Conservation (phyloP, 2,888 invertebrate species). For the Archips xylosteana region DNA sequence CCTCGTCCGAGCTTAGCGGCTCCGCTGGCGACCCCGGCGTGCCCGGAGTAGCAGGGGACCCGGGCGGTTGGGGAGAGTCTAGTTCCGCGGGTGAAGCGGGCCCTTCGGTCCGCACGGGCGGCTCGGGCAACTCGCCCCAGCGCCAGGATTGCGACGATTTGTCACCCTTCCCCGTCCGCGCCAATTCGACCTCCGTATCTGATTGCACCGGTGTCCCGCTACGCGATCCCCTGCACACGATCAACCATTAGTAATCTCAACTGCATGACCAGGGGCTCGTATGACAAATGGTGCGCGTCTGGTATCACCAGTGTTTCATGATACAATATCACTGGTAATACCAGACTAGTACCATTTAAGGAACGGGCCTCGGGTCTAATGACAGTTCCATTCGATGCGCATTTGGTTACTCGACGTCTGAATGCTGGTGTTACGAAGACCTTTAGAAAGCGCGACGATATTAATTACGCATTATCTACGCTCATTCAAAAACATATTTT, state of each 20-base stretch:
- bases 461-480: slow-evolving; percentile 27
- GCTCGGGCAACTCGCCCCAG: slow-evolving; percentile 94
- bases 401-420: slow-evolving; percentile 7
- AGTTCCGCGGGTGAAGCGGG: slow-evolving; percentile 54
- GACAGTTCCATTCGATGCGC: slow-evolving; percentile 5
- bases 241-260: background rate
- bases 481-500: slow-evolving; percentile 19
- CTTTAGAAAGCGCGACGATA: slow-evolving; percentile 39
- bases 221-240: slow-evolving; percentile 83
- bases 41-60: slow-evolving; percentile 61
- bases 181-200: slow-evolving; percentile 96
- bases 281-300: background rate
- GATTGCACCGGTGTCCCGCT: slow-evolving; percentile 95
- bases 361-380: background rate
- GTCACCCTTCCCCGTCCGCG: slow-evolving; percentile 71
- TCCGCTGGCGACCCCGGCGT: slow-evolving; percentile 71
- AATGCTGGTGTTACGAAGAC: slow-evolving; percentile 28
- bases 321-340: background rate
- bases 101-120: slow-evolving; percentile 64
- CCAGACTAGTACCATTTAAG: background rate
- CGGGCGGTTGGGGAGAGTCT: slow-evolving; percentile 55
- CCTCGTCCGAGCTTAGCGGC: slow-evolving; percentile 82
- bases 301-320: background rate
- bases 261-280: background rate
- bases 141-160: slow-evolving; percentile 92